Percentiles rank a stretch among this genome's conserved stretches.
Conservation (phyloP, 1,140 invertebrate genomes). For the Drosophila santomea region DNA sequence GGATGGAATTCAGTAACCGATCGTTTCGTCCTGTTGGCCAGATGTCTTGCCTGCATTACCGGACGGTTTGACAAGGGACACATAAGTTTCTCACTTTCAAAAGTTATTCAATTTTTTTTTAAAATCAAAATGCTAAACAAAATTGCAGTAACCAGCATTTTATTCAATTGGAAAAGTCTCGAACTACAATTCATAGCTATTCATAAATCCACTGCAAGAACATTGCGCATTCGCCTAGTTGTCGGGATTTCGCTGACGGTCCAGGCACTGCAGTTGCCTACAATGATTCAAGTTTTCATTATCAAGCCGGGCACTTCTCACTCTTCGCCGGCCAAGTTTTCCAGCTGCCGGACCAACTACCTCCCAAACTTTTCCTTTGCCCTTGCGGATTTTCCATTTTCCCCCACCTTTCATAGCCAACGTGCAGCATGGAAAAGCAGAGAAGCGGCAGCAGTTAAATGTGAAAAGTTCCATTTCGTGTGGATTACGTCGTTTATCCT, state of each 20-base stretch:
- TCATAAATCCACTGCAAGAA: background rate
- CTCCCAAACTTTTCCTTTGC: conserved; percentile 10
- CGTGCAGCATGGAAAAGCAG: conserved; percentile 9
- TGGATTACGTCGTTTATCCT: conserved; percentile 80
- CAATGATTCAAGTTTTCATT: conserved; percentile 82
- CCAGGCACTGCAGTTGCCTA: conserved; percentile 58
- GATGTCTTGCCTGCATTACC: conserved; percentile 34
- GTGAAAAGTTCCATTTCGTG: conserved; percentile 80
- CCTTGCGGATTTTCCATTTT: conserved; percentile 10
- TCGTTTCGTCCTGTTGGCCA: conserved; percentile 14
- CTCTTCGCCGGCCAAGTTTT: conserved; percentile 33
- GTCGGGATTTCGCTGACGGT: background rate
- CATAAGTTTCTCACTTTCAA: too few relatives aligned
- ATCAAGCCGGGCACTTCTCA: conserved; percentile 56
- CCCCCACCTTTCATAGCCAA: conserved; percentile 9
- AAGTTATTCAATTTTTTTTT: too few relatives aligned
- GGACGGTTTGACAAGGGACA: background rate
- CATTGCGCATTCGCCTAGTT: conserved; percentile 24
- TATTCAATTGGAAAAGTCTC: too few relatives aligned
- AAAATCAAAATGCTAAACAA: too few relatives aligned
- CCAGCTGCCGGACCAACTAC: conserved; percentile 1
- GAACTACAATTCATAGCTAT: too few relatives aligned
- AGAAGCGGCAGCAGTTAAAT: conserved; percentile 69
- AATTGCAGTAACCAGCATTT: too few relatives aligned
- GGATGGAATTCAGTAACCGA: conserved; percentile 25